Conservation (phyloP, 2,888 invertebrate genomes). For the Sepiola atlantica region DNA sequence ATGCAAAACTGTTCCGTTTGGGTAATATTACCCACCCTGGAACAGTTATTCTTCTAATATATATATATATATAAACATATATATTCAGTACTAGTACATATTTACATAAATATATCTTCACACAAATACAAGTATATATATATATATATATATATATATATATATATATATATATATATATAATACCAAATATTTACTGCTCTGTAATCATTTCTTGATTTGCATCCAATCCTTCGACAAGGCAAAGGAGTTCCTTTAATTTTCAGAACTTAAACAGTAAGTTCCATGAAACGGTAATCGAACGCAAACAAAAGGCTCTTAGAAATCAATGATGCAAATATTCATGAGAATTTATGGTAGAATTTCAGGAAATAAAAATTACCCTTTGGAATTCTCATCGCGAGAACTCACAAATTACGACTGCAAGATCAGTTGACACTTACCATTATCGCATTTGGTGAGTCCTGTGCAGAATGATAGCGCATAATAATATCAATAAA, state of each 20-base stretch:
- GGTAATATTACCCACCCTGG: too few species aligned
- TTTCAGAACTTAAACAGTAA: neutral
- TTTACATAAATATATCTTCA: too few species aligned
- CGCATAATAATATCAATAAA: too few species aligned
- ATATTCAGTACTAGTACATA: too few species aligned
- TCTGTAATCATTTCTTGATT: neutral
- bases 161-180: neutral
- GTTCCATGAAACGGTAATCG: neutral
- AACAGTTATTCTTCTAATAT: too few species aligned
- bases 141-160: too few species aligned
- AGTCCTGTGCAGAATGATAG: neutral
- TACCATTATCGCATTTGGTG: neutral
- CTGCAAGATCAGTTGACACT: neutral
- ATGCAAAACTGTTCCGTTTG: too few species aligned
- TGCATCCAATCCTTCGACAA: too few species aligned
- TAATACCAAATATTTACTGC: neutral
- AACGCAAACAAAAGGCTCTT: neutral
- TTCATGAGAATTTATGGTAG: neutral
- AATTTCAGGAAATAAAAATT: neutral
- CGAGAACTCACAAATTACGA: neutral
- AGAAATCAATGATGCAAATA: neutral
- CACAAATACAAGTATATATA: too few species aligned
- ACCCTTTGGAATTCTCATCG: neutral
- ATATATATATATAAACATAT: too few species aligned
- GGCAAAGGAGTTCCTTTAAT: neutral